phyloP scores from a whole-genome alignment of 2,113 vertebrate genomes.

The Formicarius rufipectus region DNA sequence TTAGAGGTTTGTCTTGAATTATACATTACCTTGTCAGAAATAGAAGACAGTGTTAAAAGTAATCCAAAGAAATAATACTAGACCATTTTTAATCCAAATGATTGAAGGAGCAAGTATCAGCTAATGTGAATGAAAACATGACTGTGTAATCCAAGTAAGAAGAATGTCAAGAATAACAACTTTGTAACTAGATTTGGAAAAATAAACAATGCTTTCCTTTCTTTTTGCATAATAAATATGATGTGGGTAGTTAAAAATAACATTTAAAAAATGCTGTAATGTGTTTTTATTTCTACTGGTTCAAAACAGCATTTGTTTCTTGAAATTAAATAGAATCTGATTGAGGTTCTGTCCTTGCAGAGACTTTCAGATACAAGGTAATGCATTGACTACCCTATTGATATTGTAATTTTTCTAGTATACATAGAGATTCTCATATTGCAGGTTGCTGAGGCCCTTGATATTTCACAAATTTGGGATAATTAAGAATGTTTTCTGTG shows the following conservation, averaged over 20 bases:
- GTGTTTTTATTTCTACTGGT: constrained; percentile 27
- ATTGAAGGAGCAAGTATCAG: constrained; percentile 30
- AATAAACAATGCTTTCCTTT: constrained; percentile 32
- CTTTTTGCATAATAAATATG: constrained; percentile 46
- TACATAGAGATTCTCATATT: constrained; percentile 49
- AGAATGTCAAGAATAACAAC: constrained; percentile 48
- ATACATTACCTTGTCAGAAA: constrained; percentile 30
- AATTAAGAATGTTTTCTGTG: constrained; percentile 65
- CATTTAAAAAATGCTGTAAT: background rate
- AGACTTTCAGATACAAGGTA: background rate
- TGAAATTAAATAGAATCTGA: constrained; percentile 41
- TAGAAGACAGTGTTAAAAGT: background rate
- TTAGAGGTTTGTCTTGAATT: background rate
- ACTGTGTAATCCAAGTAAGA: constrained; percentile 22
- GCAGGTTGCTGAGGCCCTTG: constrained; percentile 19
- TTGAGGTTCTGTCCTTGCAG: constrained; percentile 26
- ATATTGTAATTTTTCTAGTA: constrained; percentile 63
- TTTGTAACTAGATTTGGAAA: constrained; percentile 44
- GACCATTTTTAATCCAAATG: constrained; percentile 23
- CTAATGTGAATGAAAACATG: constrained; percentile 19
- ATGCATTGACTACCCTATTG: constrained; percentile 27
- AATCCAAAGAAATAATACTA: background rate
- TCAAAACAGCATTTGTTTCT: constrained; percentile 40
- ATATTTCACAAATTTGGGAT: constrained; percentile 57
- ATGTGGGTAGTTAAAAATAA: constrained; percentile 15